Percentiles rank a stretch among this genome's conserved stretches.
Conservation (phyloP, 2,113 vertebrate species). For the Carassius carassius region DNA sequence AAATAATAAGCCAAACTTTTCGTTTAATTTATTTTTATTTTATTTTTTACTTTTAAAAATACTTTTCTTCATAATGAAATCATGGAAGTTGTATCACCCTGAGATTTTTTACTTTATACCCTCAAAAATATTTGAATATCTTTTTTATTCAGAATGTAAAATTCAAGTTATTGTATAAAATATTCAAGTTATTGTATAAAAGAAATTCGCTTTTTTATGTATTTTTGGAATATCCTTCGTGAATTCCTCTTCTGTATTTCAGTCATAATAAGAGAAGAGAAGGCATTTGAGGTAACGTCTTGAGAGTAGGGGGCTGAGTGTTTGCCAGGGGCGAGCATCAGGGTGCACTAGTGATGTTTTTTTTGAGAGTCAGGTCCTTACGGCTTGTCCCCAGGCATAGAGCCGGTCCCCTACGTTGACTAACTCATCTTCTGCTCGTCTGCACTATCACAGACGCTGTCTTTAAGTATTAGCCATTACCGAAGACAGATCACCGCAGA, state of each 20-base stretch:
- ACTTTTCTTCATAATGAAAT: neutral
- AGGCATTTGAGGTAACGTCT: conserved; percentile 3
- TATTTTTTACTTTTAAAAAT: no score
- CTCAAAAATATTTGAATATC: no score
- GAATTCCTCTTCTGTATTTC: neutral
- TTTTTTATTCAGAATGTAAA: no score
- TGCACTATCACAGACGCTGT: conserved; percentile 36
- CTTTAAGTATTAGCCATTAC: conserved; percentile 48
- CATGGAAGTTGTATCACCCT: neutral
- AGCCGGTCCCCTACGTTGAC: conserved; percentile 43
- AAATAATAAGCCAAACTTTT: no score
- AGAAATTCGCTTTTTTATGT: neutral
- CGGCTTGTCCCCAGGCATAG: conserved; percentile 50
- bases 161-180: neutral
- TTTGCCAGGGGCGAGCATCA: conserved; percentile 20
- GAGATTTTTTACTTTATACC: neutral
- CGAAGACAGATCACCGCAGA: conserved; percentile 52
- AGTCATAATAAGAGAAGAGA: conserved; percentile 32
- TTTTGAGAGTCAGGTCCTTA: conserved; percentile 31
- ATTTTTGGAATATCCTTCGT: neutral
- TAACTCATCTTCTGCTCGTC: conserved; percentile 54
- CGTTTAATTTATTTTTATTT: no score
- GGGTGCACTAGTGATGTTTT: conserved; percentile 27
- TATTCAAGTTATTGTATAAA: no score
- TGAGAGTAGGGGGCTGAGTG: conserved; percentile 16